phyloP scores from a whole-genome alignment of 2,113 vertebrate genomes.

The Phyllopteryx taeniolatus region DNA sequence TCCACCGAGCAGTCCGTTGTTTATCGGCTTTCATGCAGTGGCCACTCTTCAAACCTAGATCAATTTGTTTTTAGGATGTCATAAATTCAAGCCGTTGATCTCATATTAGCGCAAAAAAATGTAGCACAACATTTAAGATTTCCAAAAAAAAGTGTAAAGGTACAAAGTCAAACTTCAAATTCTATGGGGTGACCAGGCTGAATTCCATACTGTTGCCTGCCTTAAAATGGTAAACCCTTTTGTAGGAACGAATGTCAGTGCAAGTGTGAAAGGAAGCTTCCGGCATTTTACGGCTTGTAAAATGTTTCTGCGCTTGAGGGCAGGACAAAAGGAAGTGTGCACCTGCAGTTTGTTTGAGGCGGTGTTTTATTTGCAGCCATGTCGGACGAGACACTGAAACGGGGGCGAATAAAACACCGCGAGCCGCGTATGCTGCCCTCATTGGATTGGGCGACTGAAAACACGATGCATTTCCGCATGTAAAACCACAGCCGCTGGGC shows the following conservation, averaged over 20 bases:
- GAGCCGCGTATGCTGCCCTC: background rate
- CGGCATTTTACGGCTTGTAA: conserved; percentile 3
- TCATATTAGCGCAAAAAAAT: no score
- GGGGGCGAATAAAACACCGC: conserved; percentile 27
- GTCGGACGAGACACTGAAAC: conserved; percentile 4
- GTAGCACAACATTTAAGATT: no score
- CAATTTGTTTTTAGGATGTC: background rate
- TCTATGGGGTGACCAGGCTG: background rate
- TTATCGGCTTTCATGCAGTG: background rate
- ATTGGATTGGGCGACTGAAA: conserved; percentile 40
- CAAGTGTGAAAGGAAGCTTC: background rate
- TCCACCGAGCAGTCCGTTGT: no score
- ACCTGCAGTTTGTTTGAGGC: conserved; percentile 52
- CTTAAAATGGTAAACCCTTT: background rate
- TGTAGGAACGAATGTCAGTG: background rate
- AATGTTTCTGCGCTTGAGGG: conserved; percentile 31
- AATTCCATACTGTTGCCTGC: background rate
- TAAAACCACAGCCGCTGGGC: no score
- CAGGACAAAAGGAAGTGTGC: conserved; percentile 6
- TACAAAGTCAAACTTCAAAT: background rate
- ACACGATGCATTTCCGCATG: background rate
- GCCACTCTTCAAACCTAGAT: background rate
- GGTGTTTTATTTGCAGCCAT: conserved; percentile 20
- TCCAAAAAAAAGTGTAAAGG: no score
- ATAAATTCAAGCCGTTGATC: background rate